Base-by-base conservation (phyloP, 1,140 invertebrate species). In the Psix sp. region DNA sequence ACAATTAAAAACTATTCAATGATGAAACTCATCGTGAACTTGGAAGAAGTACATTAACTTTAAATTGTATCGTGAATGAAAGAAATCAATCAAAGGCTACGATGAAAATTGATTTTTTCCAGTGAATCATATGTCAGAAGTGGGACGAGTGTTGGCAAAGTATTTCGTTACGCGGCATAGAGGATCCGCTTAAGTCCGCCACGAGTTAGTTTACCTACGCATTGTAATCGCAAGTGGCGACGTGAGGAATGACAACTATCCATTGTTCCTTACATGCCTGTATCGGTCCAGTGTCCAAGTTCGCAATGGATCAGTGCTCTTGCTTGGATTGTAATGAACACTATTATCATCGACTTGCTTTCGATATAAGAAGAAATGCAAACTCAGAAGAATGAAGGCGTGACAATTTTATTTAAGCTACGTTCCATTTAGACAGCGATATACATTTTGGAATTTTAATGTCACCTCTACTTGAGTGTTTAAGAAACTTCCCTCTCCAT, bases 201-300 rank as follows among this genome's bases (percentile, higher is more conserved):
- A 77, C 71, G 38, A 59, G 70, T 56, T 65, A 66, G 72, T 63
- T 83, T 77, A 80, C 83, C 82, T 81, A 84, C 83, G 81, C 79
- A 73, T 59, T 66, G 74, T 74, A 67, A 77, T 76, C 74, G 63
- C 65, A 63, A 76, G 60, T 74, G 71, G 63, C 51, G 62, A 72
- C 60, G 43, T 29, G 31, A 65, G 39, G 72, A 54, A 75, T 70
- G 54, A 60, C 66, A 60, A 70, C 39, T 65, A 70, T 73, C 68
- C 33, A 77, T 77, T 77, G 75, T 77, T 68, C 65, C 26, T 40
- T 59, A 63, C 51, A 45, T 75, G 67, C 29, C 59, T 60, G 67
- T 77, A 62, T 71, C 51, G 51, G 52, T 24, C 76, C 62, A 11
- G 75, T 76, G 72, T 52, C 67, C 77, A 81, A 74, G 76, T 77